Conservation (phyloP, 2,113 vertebrate species). For the Callaeas wilsoni region DNA sequence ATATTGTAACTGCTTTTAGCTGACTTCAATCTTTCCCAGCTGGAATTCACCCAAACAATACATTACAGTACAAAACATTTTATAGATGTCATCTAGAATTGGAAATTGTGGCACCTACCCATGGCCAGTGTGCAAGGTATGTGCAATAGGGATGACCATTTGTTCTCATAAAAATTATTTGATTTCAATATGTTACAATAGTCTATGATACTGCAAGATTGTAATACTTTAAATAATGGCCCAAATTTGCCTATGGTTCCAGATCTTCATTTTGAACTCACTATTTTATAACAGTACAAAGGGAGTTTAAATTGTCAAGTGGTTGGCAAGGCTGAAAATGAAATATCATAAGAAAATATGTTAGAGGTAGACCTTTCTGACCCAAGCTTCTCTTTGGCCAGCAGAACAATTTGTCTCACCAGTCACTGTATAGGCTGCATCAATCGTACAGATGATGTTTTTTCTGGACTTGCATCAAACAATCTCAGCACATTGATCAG, state of each 20-base stretch:
- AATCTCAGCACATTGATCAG: slow-evolving; percentile 65
- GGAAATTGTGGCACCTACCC: not conserved
- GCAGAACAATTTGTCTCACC: slow-evolving; percentile 69
- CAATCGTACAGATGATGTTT: slow-evolving; percentile 63
- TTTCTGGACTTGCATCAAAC: slow-evolving; percentile 69
- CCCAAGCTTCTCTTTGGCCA: slow-evolving; percentile 59
- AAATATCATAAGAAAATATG: slow-evolving; percentile 70
- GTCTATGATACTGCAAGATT: slow-evolving; percentile 31
- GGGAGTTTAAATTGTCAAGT: slow-evolving; percentile 64
- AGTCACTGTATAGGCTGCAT: slow-evolving; percentile 62
- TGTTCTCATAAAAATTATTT: slow-evolving; percentile 21
- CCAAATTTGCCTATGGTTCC: slow-evolving; percentile 26
- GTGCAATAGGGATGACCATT: not conserved
- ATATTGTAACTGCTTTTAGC: slow-evolving; percentile 27
- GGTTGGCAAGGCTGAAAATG: slow-evolving; percentile 66
- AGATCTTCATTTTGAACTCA: slow-evolving; percentile 56
- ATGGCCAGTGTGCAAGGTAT: not conserved
- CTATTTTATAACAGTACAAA: slow-evolving; percentile 64
- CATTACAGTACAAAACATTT: not conserved
- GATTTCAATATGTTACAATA: slow-evolving; percentile 21
- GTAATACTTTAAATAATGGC: slow-evolving; percentile 54
- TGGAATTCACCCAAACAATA: slow-evolving; percentile 43
- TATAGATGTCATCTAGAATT: not conserved
- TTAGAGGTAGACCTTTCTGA: slow-evolving; percentile 65
- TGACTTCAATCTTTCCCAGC: slow-evolving; percentile 15